Percentiles rank a stretch among this genome's conserved stretches.
phyloP scores from a whole-genome alignment of 1,140 invertebrate genomes.

The Zelostemma sp. region DNA sequence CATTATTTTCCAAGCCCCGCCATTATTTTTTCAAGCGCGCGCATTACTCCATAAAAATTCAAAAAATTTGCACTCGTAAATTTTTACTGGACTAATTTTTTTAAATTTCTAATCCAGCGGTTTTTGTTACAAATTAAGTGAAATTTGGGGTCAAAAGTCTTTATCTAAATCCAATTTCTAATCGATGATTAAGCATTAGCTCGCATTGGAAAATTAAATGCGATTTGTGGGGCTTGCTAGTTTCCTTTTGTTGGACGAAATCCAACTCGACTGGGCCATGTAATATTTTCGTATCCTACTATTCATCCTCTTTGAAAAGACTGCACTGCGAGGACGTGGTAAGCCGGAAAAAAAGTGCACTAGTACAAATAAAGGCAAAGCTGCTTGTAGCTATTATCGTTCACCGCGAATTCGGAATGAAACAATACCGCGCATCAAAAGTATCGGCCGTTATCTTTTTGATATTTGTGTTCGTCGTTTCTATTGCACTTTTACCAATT shows the following conservation, averaged over 20 bases:
- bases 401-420: slow-evolving; percentile 30
- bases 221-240: slow-evolving; percentile 45
- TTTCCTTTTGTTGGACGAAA: slow-evolving; percentile 42
- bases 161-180: background rate
- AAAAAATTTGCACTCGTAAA: no score
- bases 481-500: background rate
- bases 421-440: slow-evolving; percentile 34
- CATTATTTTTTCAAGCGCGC: no score
- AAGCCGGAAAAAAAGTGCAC: slow-evolving; percentile 35
- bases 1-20: no score
- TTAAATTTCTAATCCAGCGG: no score
- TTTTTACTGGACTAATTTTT: no score
- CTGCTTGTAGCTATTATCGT: slow-evolving; percentile 37
- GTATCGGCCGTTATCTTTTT: background rate
- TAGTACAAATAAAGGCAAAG: slow-evolving; percentile 45
- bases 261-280: slow-evolving; percentile 45
- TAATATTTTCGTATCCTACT: slow-evolving; percentile 50
- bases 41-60: no score
- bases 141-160: background rate
- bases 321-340: slow-evolving; percentile 1
- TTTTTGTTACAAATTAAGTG: no score
- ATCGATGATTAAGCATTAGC: background rate
- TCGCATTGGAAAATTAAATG: slow-evolving; percentile 29
- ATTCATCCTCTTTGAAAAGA: slow-evolving; percentile 39
- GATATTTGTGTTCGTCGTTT: background rate